phyloP scores from a whole-genome alignment of 2,797 vertebrate species.

The Nannoperca australis region DNA sequence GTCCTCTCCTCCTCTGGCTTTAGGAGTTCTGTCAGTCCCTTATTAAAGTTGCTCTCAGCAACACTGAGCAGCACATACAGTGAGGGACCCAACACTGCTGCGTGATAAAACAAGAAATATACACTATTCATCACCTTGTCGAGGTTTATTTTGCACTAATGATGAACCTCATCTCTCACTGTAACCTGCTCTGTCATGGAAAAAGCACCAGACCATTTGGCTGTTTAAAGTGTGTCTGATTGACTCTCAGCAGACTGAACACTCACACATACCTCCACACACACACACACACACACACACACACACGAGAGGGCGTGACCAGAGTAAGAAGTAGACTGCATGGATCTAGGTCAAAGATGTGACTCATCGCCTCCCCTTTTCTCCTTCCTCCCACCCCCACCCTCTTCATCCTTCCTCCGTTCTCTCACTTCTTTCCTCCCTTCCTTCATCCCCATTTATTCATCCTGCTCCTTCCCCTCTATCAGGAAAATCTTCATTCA shows the following conservation, averaged over 20 bases:
- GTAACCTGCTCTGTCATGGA: neutral
- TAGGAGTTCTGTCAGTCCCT: neutral
- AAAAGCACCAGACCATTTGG: slow-evolving; percentile 14
- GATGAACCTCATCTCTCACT: slow-evolving; percentile 12
- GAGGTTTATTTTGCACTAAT: neutral
- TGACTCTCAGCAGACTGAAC: slow-evolving; percentile 39
- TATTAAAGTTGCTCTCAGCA: neutral
- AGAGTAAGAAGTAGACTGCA: slow-evolving; percentile 68
- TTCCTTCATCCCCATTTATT: slow-evolving; percentile 49
- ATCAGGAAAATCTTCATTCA: slow-evolving; percentile 73
- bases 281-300: slow-evolving; percentile 46
- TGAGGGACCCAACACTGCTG: neutral
- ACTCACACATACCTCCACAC: slow-evolving; percentile 11
- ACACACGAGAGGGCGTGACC: slow-evolving; percentile 53
- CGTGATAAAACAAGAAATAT: neutral
- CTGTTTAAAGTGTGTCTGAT: slow-evolving; percentile 26
- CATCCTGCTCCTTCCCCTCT: slow-evolving; percentile 61
- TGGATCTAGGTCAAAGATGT: slow-evolving; percentile 82
- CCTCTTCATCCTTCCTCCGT: slow-evolving; percentile 46
- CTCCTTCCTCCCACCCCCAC: slow-evolving; percentile 39
- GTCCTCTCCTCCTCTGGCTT: neutral
- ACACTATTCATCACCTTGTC: neutral
- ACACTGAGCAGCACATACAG: neutral
- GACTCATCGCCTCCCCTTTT: slow-evolving; percentile 74
- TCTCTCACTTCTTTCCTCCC: slow-evolving; percentile 43